Conservation (phyloP, 2,888 invertebrate genomes). For the Philereme vetulata region DNA sequence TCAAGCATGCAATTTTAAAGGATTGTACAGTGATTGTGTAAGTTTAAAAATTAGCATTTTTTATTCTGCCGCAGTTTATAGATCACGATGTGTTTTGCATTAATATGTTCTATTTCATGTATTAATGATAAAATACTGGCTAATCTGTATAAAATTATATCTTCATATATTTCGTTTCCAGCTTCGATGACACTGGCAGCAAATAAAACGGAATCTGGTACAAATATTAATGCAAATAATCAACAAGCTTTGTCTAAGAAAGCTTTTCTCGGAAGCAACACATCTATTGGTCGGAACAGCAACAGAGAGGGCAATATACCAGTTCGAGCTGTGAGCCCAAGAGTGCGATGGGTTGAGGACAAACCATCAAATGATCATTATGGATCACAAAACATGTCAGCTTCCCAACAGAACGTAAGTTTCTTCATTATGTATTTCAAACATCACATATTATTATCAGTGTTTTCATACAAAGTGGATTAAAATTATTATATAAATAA, state of each 20-base stretch:
- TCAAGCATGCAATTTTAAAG: conserved; percentile 64
- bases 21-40: conserved; percentile 19
- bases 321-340: conserved; percentile 79
- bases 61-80: not conserved
- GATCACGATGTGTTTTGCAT: not conserved
- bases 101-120: not conserved
- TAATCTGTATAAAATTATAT: not conserved
- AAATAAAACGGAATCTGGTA: conserved; percentile 82
- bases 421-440: not conserved
- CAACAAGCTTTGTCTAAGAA: conserved; percentile 78
- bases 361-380: conserved; percentile 70
- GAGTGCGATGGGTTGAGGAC: conserved; percentile 79
- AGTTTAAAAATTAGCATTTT: not conserved
- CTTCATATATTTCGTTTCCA: conserved; percentile 61
- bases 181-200: conserved; percentile 89
- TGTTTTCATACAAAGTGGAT: no score
- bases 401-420: conserved; percentile 78
- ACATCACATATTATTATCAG: no score
- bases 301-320: conserved; percentile 76
- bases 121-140: not conserved
- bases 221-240: conserved; percentile 72
- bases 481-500: not conserved
- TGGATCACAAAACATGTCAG: conserved; percentile 69
- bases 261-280: conserved; percentile 80
- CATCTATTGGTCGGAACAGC: conserved; percentile 73